A percentile compares a stretch with the other conserved stretches of the same genome.
These are phyloP conservation scores for Apodemus sylvaticus DNA, from an alignment of 2,113 vertebrate genomes.

Conservation along the genomic window DNA sequence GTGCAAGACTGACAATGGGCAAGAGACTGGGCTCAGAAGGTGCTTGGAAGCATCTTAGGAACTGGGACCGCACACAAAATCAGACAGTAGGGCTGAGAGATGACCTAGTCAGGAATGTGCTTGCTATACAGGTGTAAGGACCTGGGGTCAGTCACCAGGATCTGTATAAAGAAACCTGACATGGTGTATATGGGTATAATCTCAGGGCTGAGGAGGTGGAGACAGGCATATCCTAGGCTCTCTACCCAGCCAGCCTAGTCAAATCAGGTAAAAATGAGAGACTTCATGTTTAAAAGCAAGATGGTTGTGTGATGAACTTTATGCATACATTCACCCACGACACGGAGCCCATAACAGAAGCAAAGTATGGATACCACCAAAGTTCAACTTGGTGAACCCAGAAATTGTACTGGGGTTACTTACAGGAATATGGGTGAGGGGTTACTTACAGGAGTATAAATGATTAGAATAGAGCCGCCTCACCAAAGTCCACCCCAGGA, in stretches of 20 bases:
- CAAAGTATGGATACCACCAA: not conserved
- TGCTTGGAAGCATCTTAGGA: too few species aligned
- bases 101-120: not conserved
- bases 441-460: not conserved
- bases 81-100: not conserved
- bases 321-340: too few species aligned
- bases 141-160: not conserved
- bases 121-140: not conserved
- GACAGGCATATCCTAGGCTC: not conserved
- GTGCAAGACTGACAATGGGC: not conserved
- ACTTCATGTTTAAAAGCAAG: not conserved
- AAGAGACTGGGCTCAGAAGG: not conserved
- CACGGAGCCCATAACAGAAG: not conserved
- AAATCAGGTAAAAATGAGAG: not conserved
- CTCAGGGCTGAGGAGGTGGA: too few species aligned
- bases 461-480: not conserved
- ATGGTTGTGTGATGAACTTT: not conserved
- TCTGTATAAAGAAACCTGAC: not conserved
- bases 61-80: not conserved
- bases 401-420: not conserved
- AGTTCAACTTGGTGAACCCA: not conserved
- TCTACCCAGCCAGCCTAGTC: too few species aligned
- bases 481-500: not conserved
- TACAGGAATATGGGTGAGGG: not conserved
- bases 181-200: not conserved